A percentile compares a stretch with the other conserved stretches of the same genome.
Evolutionary conservation across 2,888 invertebrate genomes (phyloP).

Genomic region (Spialia ferax): DNA sequence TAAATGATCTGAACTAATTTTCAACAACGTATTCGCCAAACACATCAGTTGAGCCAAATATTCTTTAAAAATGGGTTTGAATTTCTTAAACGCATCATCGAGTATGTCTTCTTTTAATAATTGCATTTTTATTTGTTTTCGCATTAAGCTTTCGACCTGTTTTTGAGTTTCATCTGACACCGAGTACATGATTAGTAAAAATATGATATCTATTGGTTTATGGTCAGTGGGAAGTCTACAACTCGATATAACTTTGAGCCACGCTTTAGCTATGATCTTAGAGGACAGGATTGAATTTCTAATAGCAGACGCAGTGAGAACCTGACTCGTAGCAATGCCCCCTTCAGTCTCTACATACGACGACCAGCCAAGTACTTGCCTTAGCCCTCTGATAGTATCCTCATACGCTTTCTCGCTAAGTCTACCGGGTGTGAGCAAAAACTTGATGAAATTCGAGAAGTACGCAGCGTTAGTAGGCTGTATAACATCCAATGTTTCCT

Average conservation of each 20-base stretch:
- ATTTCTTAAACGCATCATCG: slow-evolving; percentile 84
- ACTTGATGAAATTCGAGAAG: slow-evolving; percentile 86
- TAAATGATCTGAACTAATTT: slow-evolving; percentile 74
- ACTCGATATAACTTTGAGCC: slow-evolving; percentile 85
- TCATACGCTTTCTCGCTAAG: slow-evolving; percentile 63
- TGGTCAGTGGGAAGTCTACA: slow-evolving; percentile 82
- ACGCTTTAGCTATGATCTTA: slow-evolving; percentile 84
- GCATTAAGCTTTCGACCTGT: slow-evolving; percentile 87
- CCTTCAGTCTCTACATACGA: slow-evolving; percentile 71
- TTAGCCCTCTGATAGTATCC: slow-evolving; percentile 76
- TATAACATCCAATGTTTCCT: slow-evolving; percentile 84
- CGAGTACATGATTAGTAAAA: slow-evolving; percentile 89
- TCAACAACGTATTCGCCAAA: slow-evolving; percentile 86
- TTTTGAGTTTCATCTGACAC: slow-evolving; percentile 87
- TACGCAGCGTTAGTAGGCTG: slow-evolving; percentile 76
- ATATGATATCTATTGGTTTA: slow-evolving; percentile 89
- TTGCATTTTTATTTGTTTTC: slow-evolving; percentile 87
- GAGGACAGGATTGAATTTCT: slow-evolving; percentile 85
- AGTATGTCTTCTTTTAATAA: slow-evolving; percentile 87
- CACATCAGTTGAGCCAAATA: slow-evolving; percentile 83
- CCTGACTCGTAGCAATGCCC: slow-evolving; percentile 86
- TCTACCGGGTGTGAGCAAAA: slow-evolving; percentile 83
- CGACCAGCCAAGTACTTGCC: slow-evolving; percentile 83
- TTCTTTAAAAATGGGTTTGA: slow-evolving; percentile 83
- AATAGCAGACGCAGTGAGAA: slow-evolving; percentile 86